A percentile compares a stretch with the other conserved stretches of the same genome.
phyloP scores from a whole-genome alignment of 2,888 invertebrate species.

The Conchocele bisecta region DNA sequence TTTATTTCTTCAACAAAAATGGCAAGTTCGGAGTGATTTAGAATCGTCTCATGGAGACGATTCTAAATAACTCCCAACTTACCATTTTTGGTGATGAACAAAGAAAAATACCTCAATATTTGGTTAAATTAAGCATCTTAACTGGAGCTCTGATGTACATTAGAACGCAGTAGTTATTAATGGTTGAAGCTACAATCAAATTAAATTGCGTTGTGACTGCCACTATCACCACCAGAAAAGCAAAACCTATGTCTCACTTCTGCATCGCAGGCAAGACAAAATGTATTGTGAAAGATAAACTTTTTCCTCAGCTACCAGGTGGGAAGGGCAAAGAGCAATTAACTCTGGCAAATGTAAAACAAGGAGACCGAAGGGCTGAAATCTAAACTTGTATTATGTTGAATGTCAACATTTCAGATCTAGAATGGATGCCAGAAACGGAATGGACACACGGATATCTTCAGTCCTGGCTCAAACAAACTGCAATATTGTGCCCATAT shows the following conservation, averaged over 20 bases:
- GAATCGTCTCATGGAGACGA: no score
- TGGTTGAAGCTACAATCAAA: no score
- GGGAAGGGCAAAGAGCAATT: no score
- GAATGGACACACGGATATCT: constrained; percentile 19
- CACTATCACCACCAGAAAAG: not conserved
- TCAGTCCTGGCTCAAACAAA: constrained; percentile 48
- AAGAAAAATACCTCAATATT: no score
- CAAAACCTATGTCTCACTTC: not conserved
- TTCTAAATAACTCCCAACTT: not conserved
- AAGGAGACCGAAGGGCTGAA: constrained; percentile 53
- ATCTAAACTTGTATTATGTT: constrained; percentile 40
- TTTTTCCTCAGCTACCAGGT: not conserved
- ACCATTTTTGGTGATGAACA: not conserved
- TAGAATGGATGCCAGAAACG: constrained; percentile 54
- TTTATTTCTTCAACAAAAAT: no score
- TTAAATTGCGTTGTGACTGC: no score
- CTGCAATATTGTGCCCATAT: not conserved
- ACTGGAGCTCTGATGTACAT: no score
- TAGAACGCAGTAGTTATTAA: no score
- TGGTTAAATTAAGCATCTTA: no score
- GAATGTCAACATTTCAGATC: constrained; percentile 45
- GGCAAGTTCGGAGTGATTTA: no score
- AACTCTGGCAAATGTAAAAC: constrained; percentile 48
- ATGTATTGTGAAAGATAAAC: not conserved
- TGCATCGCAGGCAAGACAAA: not conserved